A percentile compares a stretch with the other conserved stretches of the same genome.
Conservation (phyloP, 1,140 invertebrate genomes). For the Drosophila kohkoa region DNA sequence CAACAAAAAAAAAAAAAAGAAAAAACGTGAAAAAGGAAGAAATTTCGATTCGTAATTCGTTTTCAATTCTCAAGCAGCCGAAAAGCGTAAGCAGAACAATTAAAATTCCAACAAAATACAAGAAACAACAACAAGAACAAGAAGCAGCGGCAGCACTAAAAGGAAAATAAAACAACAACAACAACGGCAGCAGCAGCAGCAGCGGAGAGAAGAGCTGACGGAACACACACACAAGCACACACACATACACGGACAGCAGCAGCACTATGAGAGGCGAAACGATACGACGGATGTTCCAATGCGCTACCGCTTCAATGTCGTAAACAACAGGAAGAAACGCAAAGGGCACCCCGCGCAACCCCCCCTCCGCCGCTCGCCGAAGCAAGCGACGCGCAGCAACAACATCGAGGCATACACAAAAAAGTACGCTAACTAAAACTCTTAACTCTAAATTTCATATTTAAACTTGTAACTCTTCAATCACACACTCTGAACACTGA, state of each 20-base stretch:
- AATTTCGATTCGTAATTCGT: slow-evolving; percentile 25
- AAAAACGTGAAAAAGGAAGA: background rate
- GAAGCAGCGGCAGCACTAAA: slow-evolving; percentile 20
- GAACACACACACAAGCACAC: slow-evolving; percentile 11
- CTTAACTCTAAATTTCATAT: no score
- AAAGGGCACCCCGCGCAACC: slow-evolving; percentile 24
- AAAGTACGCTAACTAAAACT: slow-evolving; percentile 33
- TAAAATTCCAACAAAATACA: slow-evolving; percentile 25
- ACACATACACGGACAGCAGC: no score
- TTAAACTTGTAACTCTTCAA: background rate
- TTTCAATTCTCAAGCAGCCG: slow-evolving; percentile 25
- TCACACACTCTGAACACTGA: no score
- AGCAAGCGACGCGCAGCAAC: slow-evolving; percentile 39
- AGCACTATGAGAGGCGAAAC: slow-evolving; percentile 63
- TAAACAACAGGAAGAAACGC: slow-evolving; percentile 51
- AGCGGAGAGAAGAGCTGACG: slow-evolving; percentile 14
- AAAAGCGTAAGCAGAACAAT: slow-evolving; percentile 36
- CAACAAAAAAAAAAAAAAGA: background rate
- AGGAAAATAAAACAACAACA: slow-evolving; percentile 28
- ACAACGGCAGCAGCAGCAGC: slow-evolving; percentile 10
- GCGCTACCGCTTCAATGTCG: slow-evolving; percentile 48
- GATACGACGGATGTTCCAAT: slow-evolving; percentile 58
- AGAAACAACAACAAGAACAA: slow-evolving; percentile 21
- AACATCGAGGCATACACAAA: slow-evolving; percentile 56
- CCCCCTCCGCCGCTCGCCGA: background rate